phyloP scores from a whole-genome alignment of 2,797 vertebrate genomes.

The Valencia hispanica region DNA sequence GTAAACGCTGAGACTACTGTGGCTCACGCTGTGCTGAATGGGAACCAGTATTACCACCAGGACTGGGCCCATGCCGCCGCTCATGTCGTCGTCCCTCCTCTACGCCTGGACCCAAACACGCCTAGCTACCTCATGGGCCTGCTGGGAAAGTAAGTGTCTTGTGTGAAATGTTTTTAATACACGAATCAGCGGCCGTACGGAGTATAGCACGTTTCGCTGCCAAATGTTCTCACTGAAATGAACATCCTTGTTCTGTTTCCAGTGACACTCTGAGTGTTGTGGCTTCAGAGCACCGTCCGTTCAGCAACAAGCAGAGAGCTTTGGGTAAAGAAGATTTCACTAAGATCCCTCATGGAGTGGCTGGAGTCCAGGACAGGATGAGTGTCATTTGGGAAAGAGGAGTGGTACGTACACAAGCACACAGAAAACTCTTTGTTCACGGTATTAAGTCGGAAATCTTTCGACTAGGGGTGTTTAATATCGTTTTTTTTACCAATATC shows the following conservation, averaged over 20 bases:
- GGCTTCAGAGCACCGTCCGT: constrained; percentile 94
- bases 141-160: constrained; percentile 88
- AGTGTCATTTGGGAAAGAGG: constrained; percentile 97
- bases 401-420: constrained; percentile 82
- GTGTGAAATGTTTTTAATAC: neutral
- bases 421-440: constrained; percentile 1
- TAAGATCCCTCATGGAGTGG: constrained; percentile 95
- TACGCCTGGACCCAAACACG: constrained; percentile 94
- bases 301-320: constrained; percentile 94
- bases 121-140: constrained; percentile 96
- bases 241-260: constrained; percentile 12
- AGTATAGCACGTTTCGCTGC: neutral
- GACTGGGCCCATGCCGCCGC: constrained; percentile 95
- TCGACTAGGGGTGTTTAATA: fast-evolving
- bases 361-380: constrained; percentile 97
- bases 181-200: neutral
- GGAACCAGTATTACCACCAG: constrained; percentile 96
- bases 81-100: constrained; percentile 90
- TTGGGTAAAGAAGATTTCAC: constrained; percentile 99
- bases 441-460: neutral
- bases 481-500: too few relatives aligned
- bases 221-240: neutral
- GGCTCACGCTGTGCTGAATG: constrained; percentile 91
- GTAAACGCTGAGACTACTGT: constrained; percentile 93
- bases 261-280: constrained; percentile 95